Conservation (phyloP, 2,797 vertebrate genomes). For the Macropus fuliginosus region DNA sequence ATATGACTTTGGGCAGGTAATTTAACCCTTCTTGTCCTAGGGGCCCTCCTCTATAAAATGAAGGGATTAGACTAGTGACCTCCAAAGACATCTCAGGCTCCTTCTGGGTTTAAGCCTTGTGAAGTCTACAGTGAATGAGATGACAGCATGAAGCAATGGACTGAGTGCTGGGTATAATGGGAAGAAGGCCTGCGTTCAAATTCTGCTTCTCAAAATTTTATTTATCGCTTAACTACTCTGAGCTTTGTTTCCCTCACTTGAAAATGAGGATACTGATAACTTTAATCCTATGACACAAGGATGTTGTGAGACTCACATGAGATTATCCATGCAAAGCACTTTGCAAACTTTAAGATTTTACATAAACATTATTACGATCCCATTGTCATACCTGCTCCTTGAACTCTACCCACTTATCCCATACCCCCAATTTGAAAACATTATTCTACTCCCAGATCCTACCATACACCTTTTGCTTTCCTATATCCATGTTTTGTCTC, state of each 20-base stretch:
- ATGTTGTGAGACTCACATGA: neutral
- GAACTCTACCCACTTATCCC: neutral
- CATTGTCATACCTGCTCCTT: neutral
- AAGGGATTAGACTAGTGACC: neutral
- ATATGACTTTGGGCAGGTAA: neutral
- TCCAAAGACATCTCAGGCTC: neutral
- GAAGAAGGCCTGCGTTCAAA: neutral
- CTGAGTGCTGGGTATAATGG: neutral
- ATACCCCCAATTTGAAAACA: neutral
- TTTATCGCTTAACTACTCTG: neutral
- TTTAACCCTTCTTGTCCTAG: neutral
- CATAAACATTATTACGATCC: neutral
- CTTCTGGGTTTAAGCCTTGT: neutral
- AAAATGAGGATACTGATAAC: neutral
- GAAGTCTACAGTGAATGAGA: neutral
- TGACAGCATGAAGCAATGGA: neutral
- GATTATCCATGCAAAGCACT: neutral
- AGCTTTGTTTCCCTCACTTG: neutral
- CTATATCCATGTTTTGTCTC: neutral
- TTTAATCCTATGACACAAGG: neutral
- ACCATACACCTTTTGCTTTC: neutral
- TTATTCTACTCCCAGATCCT: neutral
- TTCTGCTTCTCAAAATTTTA: neutral
- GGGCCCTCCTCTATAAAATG: neutral
- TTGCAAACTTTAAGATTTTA: neutral